phyloP scores from a whole-genome alignment of 1,140 invertebrate genomes.

The Plutomurus gul region DNA sequence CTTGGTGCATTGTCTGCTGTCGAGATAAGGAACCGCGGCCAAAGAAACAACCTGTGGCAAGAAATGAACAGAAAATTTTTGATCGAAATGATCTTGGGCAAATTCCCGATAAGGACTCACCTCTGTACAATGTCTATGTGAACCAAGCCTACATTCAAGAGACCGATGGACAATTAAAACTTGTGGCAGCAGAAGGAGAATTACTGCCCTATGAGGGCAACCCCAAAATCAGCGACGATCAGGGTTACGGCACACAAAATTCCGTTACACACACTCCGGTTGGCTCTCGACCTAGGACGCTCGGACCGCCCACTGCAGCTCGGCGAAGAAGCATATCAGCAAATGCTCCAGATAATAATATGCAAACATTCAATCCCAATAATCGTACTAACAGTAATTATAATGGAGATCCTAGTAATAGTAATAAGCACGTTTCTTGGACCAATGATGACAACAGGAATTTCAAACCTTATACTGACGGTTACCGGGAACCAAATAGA shows the following conservation, averaged over 20 bases:
- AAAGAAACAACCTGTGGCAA: not conserved
- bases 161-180: slow-evolving; percentile 49
- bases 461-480: not conserved
- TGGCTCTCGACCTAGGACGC: not conserved
- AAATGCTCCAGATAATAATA: not conserved
- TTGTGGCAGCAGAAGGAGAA: slow-evolving; percentile 13
- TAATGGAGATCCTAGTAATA: too few relatives aligned
- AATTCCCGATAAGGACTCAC: not conserved
- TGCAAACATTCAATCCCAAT: not conserved
- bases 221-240: not conserved
- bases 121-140: slow-evolving; percentile 54
- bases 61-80: slow-evolving; percentile 3
- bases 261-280: not conserved
- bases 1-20: not conserved
- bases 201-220: not conserved
- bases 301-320: not conserved
- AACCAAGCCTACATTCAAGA: slow-evolving; percentile 51
- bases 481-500: not conserved
- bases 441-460: not conserved
- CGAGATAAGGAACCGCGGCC: not conserved
- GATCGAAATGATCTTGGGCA: too few relatives aligned
- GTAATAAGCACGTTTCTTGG: not conserved
- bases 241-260: not conserved
- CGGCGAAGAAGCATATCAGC: not conserved
- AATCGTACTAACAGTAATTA: not conserved